Base-by-base conservation (phyloP, 2,888 invertebrate species). In the Neelides folsomi region DNA sequence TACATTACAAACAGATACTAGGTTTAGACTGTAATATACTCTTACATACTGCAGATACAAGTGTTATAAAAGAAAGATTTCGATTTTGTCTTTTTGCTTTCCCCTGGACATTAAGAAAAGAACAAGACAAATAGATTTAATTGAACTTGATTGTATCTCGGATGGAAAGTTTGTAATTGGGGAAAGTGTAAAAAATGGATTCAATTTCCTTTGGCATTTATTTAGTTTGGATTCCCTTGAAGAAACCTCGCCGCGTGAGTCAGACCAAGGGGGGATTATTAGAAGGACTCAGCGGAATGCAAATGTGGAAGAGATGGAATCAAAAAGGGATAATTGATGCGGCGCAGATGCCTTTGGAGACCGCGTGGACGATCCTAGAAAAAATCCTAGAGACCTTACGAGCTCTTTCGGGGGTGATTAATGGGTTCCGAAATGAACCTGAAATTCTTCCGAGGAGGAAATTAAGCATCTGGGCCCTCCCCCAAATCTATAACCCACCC, bases 371-470 rank as follows among this genome's bases (percentile, higher is more conserved):
- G 27, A 34, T n/a, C 41, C 48, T 40, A 27, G 48, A 41, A 48
- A 48, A 48, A 48, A 48, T 47, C 39, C 20, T 47, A 19, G 15
- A 18, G 45, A 49, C 39, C 49, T 53, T 51, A 38, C 34, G 34
- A 49, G 46, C 49, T 27, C 43, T 43, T 36, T 36, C 48, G 18
- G n/a, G 53, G 54, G 59, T 61, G 61, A 61, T 61, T 61, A 61
- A 61, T 61, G 61, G 54, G 44, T 53, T 52, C 52, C 20, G 55
- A 59, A 61, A 61, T 61, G 61, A 61, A 59, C 61, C 58, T 55
- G 55, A 56, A 54, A 54, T 56, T 56, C 54, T 51, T 53, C 47
- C 51, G 39, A 20, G 39, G 42, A 49, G 43, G 51, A 56, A 56
- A 56, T 56, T 56, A 56, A 56, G 49, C 56, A 54, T 40, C 39